Base-by-base conservation (phyloP, 1,140 invertebrate genomes). In the Calliopsis andreniformis region DNA sequence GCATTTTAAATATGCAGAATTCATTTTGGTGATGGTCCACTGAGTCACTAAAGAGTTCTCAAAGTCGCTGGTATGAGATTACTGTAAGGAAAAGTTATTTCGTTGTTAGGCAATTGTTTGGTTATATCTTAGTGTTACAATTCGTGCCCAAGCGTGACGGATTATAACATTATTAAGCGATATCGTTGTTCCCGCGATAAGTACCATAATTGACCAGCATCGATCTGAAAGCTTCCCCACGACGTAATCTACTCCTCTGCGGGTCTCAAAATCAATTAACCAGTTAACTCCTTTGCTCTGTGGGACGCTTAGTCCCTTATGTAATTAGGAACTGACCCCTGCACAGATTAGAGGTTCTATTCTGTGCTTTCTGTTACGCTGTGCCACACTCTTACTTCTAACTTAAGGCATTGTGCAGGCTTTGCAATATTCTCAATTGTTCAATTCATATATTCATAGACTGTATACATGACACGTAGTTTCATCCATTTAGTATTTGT, bases 241-340 rank as follows among this genome's bases (percentile, higher is more conserved):
- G 66, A 75, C 28, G 80, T 83, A 79, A 78, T 84, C 81, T 62
- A 63, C 61, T 80, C 66, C 72, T 75, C 67, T 58, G 51, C 55
- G 69, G 71, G 70, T 51, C 79, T 85, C 75, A 67, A 80, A 85
- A 85, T 85, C 82, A 85, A 85, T 85, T 85, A 83, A 76, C 78
- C 78, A 80, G 68, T 84, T 78, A 84, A 78, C 75, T 59, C 56
- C 51, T 58, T 47, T 66, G 25, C 49, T 76, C 47, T 66, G 39
- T 39, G 45, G 66, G 55, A 43, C 20, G 56, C 56, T 67, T 55
- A 43, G 62, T 81, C 56, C 70, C 51, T 64, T 45, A 28, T 64
- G 70, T 79, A 81, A 84, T 85, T 85, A 81, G 66, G 66, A 77
- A 61, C 43, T 76, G 73, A 69, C 56, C 73, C 35, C 43, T 61